Evolutionary conservation across 92 coral and sea anemone genomes (phyloP).

Genomic region (Scolanthus callimorphus): DNA sequence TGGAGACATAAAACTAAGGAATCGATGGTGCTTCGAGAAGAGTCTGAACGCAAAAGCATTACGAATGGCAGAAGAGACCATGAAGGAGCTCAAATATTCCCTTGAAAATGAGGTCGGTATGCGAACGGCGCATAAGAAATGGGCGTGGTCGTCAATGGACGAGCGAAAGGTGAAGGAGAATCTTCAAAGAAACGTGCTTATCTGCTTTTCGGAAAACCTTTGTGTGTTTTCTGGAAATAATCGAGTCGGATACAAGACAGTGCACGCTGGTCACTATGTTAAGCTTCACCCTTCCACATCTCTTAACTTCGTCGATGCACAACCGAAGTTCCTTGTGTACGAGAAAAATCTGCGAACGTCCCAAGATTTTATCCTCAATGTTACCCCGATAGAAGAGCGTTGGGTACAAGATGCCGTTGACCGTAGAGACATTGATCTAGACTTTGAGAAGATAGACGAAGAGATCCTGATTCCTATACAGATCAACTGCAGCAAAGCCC

Average conservation of each 20-base stretch:
- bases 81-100: constrained; percentile 65
- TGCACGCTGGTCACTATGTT: constrained; percentile 45
- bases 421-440: constrained; percentile 8
- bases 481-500: constrained; percentile 47
- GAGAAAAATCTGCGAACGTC: constrained; percentile 75
- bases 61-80: constrained; percentile 82
- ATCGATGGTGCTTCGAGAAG: constrained; percentile 76
- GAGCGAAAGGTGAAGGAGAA: constrained; percentile 25
- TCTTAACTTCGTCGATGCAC: constrained; percentile 61
- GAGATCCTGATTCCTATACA: constrained; percentile 36
- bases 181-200: constrained; percentile 63
- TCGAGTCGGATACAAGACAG: constrained; percentile 75
- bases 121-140: constrained; percentile 6
- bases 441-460: constrained; percentile 34
- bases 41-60: constrained; percentile 88
- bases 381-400: constrained; percentile 70
- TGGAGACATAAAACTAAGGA: constrained; percentile 36
- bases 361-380: constrained; percentile 69
- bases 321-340: constrained; percentile 79
- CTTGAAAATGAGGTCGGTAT: constrained; percentile 45
- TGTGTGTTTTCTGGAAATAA: constrained; percentile 86
- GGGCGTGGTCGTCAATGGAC: constrained; percentile 9
- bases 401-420: constrained; percentile 70
- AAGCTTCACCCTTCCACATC: constrained; percentile 90
- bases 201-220: constrained; percentile 65